These are phyloP conservation scores for Nematopogon swammerdamellus DNA, from an alignment of 2,888 invertebrate genomes.

Conservation along the genomic window DNA sequence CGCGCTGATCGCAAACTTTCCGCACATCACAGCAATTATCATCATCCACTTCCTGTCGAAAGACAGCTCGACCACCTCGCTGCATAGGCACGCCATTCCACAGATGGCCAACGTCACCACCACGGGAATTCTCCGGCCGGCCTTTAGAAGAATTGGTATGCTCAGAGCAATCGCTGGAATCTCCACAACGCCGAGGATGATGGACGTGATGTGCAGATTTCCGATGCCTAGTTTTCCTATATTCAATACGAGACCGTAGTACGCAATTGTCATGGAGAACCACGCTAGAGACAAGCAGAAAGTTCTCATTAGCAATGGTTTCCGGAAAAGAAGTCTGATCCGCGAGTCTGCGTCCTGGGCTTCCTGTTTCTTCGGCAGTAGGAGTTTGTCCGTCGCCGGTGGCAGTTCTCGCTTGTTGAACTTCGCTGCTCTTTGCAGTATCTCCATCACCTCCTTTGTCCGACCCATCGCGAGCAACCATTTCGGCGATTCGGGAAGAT, in stretches of 20 bases:
- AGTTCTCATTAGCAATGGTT: constrained; percentile 64
- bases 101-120: constrained; percentile 65
- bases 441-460: constrained; percentile 64
- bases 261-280: constrained; percentile 75
- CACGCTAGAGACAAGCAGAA: constrained; percentile 69
- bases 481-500: constrained; percentile 76
- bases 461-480: constrained; percentile 73
- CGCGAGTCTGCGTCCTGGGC: constrained; percentile 47
- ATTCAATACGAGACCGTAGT: constrained; percentile 74
- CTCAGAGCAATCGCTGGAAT: constrained; percentile 75
- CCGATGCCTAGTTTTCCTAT: constrained; percentile 70
- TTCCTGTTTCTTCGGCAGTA: constrained; percentile 50
- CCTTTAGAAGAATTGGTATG: constrained; percentile 70
- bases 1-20: constrained; percentile 75
- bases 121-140: constrained; percentile 70
- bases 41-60: constrained; percentile 62
- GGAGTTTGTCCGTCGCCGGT: constrained; percentile 65
- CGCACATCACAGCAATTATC: constrained; percentile 73
- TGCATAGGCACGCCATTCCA: constrained; percentile 68
- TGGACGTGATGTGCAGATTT: constrained; percentile 70
- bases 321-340: constrained; percentile 64
- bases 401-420: constrained; percentile 65
- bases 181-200: constrained; percentile 72
- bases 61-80: constrained; percentile 50
- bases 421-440: constrained; percentile 62